These are phyloP conservation scores for Microcebus griseorufus DNA, from an alignment of 2,113 vertebrate genomes.

Conservation along the genomic window DNA sequence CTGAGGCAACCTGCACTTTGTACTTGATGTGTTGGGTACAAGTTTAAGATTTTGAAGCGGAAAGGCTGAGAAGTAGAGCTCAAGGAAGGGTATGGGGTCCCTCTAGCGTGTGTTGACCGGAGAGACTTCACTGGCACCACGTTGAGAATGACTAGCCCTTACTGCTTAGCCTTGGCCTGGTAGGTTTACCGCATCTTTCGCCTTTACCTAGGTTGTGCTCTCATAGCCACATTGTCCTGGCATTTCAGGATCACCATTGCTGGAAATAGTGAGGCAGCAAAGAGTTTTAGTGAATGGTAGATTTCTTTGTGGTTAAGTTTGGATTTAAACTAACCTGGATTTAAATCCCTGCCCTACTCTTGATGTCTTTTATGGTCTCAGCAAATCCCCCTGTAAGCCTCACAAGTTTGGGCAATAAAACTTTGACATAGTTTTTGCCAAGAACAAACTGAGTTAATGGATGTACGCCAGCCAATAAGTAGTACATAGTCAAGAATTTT, in stretches of 20 bases:
- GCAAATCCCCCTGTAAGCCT: neutral
- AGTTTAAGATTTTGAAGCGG: neutral
- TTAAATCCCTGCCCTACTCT: neutral
- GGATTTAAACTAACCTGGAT: neutral
- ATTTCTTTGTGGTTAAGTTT: neutral
- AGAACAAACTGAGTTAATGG: neutral
- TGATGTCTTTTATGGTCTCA: neutral
- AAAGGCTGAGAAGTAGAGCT: neutral
- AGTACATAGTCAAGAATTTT: neutral
- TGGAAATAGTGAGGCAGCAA: neutral
- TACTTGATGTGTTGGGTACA: neutral
- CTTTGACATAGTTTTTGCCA: neutral
- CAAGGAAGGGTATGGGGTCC: neutral
- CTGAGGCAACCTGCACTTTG: neutral
- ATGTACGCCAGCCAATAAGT: neutral
- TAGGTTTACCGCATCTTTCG: neutral
- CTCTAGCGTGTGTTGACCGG: neutral
- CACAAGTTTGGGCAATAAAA: neutral
- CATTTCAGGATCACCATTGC: neutral
- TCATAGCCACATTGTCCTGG: neutral
- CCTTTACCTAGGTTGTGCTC: neutral
- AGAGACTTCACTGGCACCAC: fast-evolving
- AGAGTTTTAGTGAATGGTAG: neutral
- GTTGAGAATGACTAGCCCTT: neutral
- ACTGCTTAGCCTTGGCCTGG: neutral